phyloP scores from a whole-genome alignment of 2,797 vertebrate genomes.

The Liasis olivaceus region DNA sequence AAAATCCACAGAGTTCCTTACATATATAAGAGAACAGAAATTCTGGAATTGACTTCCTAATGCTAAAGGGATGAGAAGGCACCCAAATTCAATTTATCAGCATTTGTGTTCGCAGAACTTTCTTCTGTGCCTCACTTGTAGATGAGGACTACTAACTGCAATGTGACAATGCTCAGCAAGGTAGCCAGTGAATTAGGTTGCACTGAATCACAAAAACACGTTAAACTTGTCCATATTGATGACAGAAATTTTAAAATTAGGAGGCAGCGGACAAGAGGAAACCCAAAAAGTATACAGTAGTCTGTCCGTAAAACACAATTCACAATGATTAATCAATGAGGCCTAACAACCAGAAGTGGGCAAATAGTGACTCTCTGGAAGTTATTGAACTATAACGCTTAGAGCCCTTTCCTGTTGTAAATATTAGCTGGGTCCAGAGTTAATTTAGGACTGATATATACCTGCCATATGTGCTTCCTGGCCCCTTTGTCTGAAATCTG shows the following conservation, averaged over 20 bases:
- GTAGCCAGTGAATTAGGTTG: not conserved
- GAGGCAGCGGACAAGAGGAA: not conserved
- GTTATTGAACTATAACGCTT: not conserved
- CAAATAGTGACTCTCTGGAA: not conserved
- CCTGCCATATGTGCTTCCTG: not conserved
- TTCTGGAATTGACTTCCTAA: not conserved
- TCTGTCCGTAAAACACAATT: not conserved
- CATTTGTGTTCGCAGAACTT: not conserved
- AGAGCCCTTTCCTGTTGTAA: not conserved
- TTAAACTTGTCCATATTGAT: not conserved
- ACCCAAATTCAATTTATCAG: not conserved
- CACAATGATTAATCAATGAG: not conserved
- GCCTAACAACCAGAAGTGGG: not conserved
- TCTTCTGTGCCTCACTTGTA: not conserved
- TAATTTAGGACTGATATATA: not conserved
- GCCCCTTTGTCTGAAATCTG: not conserved
- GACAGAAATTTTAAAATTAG: not conserved
- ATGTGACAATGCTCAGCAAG: not conserved
- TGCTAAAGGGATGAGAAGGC: not conserved
- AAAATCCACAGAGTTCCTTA: not conserved
- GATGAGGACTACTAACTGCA: not conserved
- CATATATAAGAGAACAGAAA: too few species aligned
- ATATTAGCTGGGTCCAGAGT: not conserved
- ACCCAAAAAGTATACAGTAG: not conserved
- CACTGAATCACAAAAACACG: not conserved